Evolutionary conservation across 2,113 vertebrate species (phyloP), one percentile per base, ranked within the genome.

Genomic region (Hipposideros armiger): DNA sequence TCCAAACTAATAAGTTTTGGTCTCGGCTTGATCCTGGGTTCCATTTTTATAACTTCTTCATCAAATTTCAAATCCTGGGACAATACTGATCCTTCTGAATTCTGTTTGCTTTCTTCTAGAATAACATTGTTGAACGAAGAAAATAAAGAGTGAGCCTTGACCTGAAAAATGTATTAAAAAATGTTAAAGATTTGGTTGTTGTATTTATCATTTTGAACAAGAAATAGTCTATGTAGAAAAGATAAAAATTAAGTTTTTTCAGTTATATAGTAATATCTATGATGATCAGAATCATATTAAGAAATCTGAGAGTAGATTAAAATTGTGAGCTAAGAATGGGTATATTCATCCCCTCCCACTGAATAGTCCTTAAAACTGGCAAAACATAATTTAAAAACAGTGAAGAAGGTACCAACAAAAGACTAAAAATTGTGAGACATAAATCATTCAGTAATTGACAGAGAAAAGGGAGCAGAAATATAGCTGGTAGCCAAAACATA

Each of bases 1-100:
- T 99, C 98, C 95, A 99, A 97, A 94, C 87, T 98, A 87, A 98
- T 80, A 84, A 99, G 96, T 97, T 98, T 99, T 93, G 98, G 98
- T 58, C 95, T 98, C 15, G 98, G 97, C 78, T 99, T 99, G 83
- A 98, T 95, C 56, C 95, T 82, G 17, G 98, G 99, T 22, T 99
- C 98, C 98, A 99, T 99, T 96, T 97, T 98, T 87, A 99, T 95
- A 96, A 97, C 90, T 78, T 98, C 97, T 66, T 98, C 98, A 97
- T 99, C 99, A 62, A 58, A 2, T 76, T 97, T 95, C 26, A 98
- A 95, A 60, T 98, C 98, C 50, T 96, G 91, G 60, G 97, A 97
- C 50, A 97, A 82, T 83, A 97, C 7, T 89, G 97, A 96, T 92
- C 50, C 95, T 96, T 97, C 95, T 86, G 84, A 73, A 28, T 1